phyloP scores from a whole-genome alignment of 2,113 vertebrate genomes.

The Hyperopisus bebe region DNA sequence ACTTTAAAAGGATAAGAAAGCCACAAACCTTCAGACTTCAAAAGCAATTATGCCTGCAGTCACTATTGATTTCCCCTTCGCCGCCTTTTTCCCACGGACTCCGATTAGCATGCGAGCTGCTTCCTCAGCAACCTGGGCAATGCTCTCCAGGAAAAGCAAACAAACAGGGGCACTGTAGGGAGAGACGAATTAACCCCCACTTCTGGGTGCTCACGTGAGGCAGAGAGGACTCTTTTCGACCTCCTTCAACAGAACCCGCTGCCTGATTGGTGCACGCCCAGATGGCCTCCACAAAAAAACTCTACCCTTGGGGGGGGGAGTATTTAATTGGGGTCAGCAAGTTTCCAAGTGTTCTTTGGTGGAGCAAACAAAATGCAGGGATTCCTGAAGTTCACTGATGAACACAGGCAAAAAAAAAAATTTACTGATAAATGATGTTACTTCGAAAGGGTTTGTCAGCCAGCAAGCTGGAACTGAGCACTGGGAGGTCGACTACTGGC shows the following conservation, averaged over 20 bases:
- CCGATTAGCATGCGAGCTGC: conserved; percentile 44
- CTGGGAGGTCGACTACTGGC: not conserved
- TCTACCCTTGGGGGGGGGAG: not conserved
- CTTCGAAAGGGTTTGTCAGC: not conserved
- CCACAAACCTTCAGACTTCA: conserved; percentile 30
- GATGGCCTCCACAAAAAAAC: not conserved
- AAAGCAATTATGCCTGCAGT: conserved; percentile 45
- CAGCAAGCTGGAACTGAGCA: not conserved
- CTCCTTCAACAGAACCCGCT: not conserved
- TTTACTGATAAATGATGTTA: not conserved
- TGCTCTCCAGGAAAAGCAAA: conserved; percentile 33
- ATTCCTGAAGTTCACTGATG: not conserved
- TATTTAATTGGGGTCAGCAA: not conserved
- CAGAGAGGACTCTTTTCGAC: not conserved
- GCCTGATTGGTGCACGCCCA: not conserved
- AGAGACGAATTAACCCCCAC: not conserved
- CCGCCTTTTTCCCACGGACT: conserved; percentile 47
- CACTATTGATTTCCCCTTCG: conserved; percentile 42
- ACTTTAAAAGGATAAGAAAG: conserved; percentile 7
- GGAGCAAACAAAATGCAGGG: not conserved
- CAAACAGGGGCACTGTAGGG: not conserved
- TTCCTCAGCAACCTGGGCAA: conserved; percentile 33
- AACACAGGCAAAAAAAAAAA: not conserved
- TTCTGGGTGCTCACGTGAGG: not conserved
- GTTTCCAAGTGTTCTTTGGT: not conserved